phyloP scores from a whole-genome alignment of 2,113 vertebrate species.

The Mionectes macconnelli region DNA sequence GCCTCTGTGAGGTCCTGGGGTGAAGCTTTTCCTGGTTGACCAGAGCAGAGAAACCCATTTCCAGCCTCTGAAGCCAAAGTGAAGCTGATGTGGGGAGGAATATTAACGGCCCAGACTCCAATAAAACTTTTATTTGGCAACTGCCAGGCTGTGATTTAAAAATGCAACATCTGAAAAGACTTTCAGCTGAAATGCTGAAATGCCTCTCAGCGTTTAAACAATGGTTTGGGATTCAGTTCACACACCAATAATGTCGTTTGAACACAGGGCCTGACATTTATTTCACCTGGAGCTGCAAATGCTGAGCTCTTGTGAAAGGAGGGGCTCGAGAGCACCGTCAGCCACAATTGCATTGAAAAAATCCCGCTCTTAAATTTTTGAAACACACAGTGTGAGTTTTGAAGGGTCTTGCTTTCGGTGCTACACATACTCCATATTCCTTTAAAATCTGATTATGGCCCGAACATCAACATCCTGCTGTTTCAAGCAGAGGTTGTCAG shows the following conservation, averaged over 20 bases:
- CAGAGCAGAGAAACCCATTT: neutral
- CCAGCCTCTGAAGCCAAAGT: neutral
- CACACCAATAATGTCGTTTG: neutral
- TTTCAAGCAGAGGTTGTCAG: neutral
- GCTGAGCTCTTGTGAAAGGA: neutral
- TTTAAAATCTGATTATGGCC: neutral
- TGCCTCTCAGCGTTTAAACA: slow-evolving; percentile 26
- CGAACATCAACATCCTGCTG: neutral
- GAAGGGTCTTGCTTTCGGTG: neutral
- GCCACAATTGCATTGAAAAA: neutral
- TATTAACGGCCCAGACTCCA: neutral
- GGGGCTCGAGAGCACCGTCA: neutral
- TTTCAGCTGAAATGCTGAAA: neutral
- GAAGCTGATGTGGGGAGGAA: neutral
- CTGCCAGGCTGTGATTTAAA: neutral
- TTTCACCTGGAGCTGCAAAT: slow-evolving; percentile 1
- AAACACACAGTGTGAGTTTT: neutral
- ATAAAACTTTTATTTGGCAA: neutral
- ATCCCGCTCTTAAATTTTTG: neutral
- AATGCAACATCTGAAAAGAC: neutral
- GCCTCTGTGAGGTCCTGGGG: neutral
- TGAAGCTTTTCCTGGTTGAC: neutral
- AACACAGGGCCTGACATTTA: slow-evolving; percentile 22
- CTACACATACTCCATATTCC: neutral
- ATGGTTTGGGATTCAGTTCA: slow-evolving; percentile 26